Conservation (phyloP, 2,888 invertebrate species). For the Mantis religiosa region DNA sequence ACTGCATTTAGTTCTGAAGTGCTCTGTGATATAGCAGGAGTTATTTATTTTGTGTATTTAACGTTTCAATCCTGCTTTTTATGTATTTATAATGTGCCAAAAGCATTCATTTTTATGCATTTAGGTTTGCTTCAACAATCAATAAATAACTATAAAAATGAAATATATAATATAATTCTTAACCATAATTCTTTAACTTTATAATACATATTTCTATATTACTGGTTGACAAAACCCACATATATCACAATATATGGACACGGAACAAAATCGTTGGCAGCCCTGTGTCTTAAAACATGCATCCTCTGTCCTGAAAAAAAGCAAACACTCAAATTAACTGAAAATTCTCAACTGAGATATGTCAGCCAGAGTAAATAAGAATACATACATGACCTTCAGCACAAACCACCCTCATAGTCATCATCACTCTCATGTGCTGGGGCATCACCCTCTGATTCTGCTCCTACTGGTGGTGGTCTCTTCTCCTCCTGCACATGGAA, state of each 20-base stretch:
- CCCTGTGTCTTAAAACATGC: not conserved
- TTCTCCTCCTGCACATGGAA: not conserved
- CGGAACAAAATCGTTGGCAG: not conserved
- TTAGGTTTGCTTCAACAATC: not conserved
- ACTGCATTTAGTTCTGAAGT: too few species aligned
- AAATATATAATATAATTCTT: not conserved
- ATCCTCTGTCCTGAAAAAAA: not conserved
- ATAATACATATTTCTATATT: not conserved
- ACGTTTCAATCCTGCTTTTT: not conserved
- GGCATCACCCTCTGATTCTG: not conserved
- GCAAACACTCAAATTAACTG: not conserved
- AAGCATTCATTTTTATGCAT: not conserved
- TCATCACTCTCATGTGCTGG: slow-evolving; percentile 14
- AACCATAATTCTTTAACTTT: not conserved
- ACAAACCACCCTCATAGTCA: slow-evolving; percentile 24
- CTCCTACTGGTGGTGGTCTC: not conserved
- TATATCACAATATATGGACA: slow-evolving; percentile 1
- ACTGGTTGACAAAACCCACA: slow-evolving; percentile 3
- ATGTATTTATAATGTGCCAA: not conserved
- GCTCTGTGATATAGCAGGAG: not conserved
- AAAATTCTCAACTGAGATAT: not conserved
- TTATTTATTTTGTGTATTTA: not conserved
- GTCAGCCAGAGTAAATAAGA: not conserved
- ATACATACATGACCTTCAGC: slow-evolving; percentile 12
- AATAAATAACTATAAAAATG: not conserved